phyloP scores from a whole-genome alignment of 2,888 invertebrate species.

The Philopedon plagiatum region DNA sequence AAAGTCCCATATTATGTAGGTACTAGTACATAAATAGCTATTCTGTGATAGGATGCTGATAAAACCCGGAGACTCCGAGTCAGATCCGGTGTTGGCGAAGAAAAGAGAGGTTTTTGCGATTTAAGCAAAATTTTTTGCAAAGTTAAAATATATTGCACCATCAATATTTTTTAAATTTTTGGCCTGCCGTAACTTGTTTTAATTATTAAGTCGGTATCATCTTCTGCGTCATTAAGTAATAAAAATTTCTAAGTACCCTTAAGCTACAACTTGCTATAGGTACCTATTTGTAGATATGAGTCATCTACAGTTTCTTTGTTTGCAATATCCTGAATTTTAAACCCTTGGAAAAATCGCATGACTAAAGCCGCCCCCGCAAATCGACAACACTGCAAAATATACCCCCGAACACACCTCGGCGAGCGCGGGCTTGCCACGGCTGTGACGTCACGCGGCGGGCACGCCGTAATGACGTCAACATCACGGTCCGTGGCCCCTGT shows the following conservation, averaged over 20 bases:
- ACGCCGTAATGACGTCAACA: slow-evolving; percentile 73
- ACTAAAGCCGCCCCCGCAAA: neutral
- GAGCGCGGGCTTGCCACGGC: slow-evolving; percentile 50
- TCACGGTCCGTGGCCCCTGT: slow-evolving; percentile 75
- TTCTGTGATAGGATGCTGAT: too few relatives aligned
- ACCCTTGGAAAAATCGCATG: neutral
- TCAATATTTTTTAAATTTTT: neutral
- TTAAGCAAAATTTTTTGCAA: neutral
- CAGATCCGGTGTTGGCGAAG: too few relatives aligned
- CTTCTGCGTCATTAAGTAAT: neutral
- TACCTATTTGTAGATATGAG: neutral
- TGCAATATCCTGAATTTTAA: neutral
- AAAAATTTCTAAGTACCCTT: neutral
- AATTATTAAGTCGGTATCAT: neutral
- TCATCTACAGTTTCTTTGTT: neutral
- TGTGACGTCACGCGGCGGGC: slow-evolving; percentile 65
- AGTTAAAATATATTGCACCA: neutral
- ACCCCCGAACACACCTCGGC: slow-evolving; percentile 21
- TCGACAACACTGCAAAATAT: neutral
- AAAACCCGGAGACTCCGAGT: too few relatives aligned
- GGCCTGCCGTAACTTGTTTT: neutral
- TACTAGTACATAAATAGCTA: too few relatives aligned
- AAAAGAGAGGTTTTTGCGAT: too few relatives aligned
- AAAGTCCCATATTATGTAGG: too few relatives aligned
- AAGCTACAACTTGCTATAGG: neutral